These are phyloP conservation scores for Bombus cullumanus DNA, from an alignment of 1,140 invertebrate species.

Conservation along the genomic window DNA sequence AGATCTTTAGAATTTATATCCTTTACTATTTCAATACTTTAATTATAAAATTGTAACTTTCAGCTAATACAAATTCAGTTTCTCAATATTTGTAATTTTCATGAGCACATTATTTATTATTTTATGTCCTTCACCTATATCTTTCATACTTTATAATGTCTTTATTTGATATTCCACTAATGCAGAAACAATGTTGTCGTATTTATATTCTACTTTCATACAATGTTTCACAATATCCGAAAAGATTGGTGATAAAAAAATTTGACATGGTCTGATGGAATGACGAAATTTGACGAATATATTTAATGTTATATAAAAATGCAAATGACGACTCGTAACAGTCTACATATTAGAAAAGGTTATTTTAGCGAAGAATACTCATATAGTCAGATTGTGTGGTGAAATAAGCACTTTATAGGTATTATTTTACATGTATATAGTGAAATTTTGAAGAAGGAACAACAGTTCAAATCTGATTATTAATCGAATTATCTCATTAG, in stretches of 20 bases:
- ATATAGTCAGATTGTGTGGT: neutral
- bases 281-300: neutral
- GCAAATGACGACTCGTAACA: neutral
- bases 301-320: neutral
- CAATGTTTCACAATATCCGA: constrained; percentile 32
- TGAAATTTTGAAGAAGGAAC: constrained; percentile 40
- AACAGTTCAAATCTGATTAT: neutral
- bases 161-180: neutral
- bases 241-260: neutral
- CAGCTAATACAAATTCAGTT: neutral
- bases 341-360: neutral
- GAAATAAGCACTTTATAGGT: neutral
- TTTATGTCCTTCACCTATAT: neutral
- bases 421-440: neutral
- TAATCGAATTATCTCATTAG: constrained; percentile 2
- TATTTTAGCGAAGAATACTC: neutral
- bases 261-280: neutral
- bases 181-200: neutral
- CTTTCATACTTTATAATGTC: too few species aligned
- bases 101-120: neutral
- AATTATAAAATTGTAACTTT: neutral
- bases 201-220: constrained; percentile 6
- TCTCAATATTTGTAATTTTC: neutral
- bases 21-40: too few species aligned
- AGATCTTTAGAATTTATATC: neutral